These are phyloP conservation scores for Lynx canadensis DNA, from an alignment of 2,113 vertebrate genomes.

Conservation along the genomic window DNA sequence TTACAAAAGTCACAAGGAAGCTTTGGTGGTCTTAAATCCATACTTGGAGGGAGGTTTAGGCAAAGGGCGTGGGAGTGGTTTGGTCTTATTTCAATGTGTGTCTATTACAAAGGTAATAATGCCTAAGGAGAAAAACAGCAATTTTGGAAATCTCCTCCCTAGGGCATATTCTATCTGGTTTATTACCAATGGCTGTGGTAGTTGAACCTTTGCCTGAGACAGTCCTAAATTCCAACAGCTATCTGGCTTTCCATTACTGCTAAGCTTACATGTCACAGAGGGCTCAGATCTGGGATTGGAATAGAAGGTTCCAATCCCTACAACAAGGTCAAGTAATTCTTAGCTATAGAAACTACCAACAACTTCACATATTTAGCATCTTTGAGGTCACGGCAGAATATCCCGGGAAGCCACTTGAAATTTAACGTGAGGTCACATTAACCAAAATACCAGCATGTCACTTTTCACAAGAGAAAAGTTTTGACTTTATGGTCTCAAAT, in stretches of 20 bases:
- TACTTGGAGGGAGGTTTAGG: neutral
- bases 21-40: neutral
- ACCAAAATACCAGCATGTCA: neutral
- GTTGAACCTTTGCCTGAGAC: neutral
- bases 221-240: neutral
- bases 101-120: neutral
- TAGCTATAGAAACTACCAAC: neutral
- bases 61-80: neutral
- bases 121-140: neutral
- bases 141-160: neutral
- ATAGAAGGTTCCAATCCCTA: neutral
- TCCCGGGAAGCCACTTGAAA: neutral
- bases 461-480: neutral
- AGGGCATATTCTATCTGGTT: neutral
- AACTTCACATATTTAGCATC: neutral
- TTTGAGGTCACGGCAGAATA: neutral
- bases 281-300: neutral
- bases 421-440: neutral
- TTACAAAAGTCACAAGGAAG: neutral
- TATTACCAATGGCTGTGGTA: neutral
- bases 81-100: neutral
- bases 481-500: neutral
- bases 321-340: neutral
- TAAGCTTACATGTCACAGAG: rapidly evolving
- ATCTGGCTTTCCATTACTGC: neutral